Percentiles rank a stretch among this genome's conserved stretches.
Evolutionary conservation across 2,888 invertebrate species (phyloP).

Genomic region (Eupeodes luniger): DNA sequence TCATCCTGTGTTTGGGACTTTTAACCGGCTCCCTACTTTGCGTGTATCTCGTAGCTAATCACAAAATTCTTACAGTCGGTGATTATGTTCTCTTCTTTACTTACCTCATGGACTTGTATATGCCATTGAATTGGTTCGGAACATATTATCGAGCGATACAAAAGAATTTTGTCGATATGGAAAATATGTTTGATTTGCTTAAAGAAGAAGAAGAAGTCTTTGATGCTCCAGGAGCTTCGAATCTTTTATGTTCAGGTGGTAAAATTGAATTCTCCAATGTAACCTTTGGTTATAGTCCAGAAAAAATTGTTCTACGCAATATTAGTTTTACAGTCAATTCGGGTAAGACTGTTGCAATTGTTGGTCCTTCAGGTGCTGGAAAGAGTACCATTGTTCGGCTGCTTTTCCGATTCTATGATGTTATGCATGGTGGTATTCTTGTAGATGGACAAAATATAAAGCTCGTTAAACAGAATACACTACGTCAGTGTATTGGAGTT

Average conservation of each 20-base stretch:
- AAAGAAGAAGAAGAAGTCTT: conserved; percentile 94
- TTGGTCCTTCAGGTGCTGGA: conserved; percentile 95
- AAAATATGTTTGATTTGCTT: conserved; percentile 99
- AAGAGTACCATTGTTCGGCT: conserved; percentile 98
- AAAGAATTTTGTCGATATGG: conserved; percentile 99
- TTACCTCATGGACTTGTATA: conserved; percentile 97
- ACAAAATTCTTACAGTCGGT: conserved; percentile 92
- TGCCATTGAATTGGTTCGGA: conserved; percentile 98
- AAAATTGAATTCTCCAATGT: conserved; percentile 95
- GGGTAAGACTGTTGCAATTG: conserved; percentile 94
- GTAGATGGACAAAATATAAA: conserved; percentile 96
- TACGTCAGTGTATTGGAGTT: conserved; percentile 94
- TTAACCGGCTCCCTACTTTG: conserved; percentile 94
- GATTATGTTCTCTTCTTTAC: conserved; percentile 98
- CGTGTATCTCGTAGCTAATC: conserved; percentile 92
- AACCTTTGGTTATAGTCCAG: conserved; percentile 93
- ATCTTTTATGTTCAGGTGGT: conserved; percentile 87
- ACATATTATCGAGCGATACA: conserved; percentile 99
- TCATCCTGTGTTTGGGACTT: conserved; percentile 94
- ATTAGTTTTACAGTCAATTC: conserved; percentile 91
- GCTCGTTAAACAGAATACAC: conserved; percentile 92
- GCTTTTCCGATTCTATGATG: conserved; percentile 98
- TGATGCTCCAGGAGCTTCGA: conserved; percentile 92
- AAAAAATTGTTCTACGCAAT: conserved; percentile 90
- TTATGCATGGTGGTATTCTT: conserved; percentile 92